Evolutionary conservation across 2,113 vertebrate species (phyloP).

Genomic region (Spea multiplicata): DNA sequence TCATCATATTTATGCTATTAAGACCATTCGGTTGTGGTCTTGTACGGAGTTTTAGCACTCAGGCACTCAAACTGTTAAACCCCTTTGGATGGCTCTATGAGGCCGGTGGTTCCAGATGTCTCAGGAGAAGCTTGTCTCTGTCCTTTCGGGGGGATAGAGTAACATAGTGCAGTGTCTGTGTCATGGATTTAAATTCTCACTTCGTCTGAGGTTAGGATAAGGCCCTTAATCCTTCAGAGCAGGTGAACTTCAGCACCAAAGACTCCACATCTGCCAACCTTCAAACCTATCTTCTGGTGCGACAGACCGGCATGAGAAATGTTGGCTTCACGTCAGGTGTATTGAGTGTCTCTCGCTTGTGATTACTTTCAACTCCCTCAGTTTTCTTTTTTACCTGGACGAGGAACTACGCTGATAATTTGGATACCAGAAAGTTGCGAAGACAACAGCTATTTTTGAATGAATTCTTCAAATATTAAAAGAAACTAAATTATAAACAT

Average conservation of each 20-base stretch:
- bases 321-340: not conserved
- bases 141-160: conserved; percentile 38
- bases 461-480: too few relatives aligned
- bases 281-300: not conserved
- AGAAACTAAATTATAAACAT: too few relatives aligned
- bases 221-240: conserved; percentile 30
- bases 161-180: conserved; percentile 40
- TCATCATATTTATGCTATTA: too few relatives aligned
- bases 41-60: too few relatives aligned
- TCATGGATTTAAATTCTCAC: conserved; percentile 36
- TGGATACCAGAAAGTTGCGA: too few relatives aligned
- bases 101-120: not conserved
- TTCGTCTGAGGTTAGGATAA: conserved; percentile 14
- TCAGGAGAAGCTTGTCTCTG: conserved; percentile 8
- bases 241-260: conserved; percentile 17
- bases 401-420: too few relatives aligned
- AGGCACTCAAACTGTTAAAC: too few relatives aligned
- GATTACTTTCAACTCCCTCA: not conserved
- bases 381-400: too few relatives aligned
- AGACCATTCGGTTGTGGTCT: too few relatives aligned
- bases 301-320: not conserved
- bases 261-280: conserved; percentile 26
- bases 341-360: not conserved
- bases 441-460: too few relatives aligned
- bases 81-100: not conserved